Conservation (phyloP, 2,113 vertebrate species). For the Raja brachyura region DNA sequence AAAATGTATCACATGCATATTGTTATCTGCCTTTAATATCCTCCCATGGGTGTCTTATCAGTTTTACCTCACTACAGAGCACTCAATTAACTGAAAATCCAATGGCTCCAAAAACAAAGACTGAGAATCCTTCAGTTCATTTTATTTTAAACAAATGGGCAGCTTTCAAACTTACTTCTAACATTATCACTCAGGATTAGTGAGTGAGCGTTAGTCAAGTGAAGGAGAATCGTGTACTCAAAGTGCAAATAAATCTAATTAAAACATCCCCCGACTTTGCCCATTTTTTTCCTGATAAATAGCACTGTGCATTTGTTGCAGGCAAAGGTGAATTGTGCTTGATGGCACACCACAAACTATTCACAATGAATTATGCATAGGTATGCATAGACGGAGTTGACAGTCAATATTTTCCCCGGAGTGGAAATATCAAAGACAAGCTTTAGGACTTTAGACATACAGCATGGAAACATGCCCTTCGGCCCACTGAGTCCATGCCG, state of each 20-base stretch:
- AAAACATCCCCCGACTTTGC: neutral
- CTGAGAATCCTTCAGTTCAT: neutral
- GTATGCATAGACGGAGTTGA: too few species aligned
- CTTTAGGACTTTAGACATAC: too few species aligned
- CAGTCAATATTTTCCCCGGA: too few species aligned
- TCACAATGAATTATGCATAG: too few species aligned
- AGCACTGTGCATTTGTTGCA: neutral
- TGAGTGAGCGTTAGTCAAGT: neutral
- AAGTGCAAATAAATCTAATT: neutral
- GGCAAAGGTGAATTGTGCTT: too few species aligned
- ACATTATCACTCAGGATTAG: neutral
- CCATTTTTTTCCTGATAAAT: neutral
- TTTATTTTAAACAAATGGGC: neutral
- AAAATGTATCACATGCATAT: neutral
- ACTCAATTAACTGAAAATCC: neutral
- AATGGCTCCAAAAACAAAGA: neutral
- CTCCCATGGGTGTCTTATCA: neutral
- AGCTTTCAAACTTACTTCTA: neutral
- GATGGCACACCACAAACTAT: too few species aligned
- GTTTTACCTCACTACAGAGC: neutral
- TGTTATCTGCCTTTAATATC: neutral
- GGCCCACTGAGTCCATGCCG: too few species aligned
- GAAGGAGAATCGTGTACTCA: neutral
- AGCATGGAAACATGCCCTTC: too few species aligned
- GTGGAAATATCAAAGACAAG: too few species aligned